Evolutionary conservation across 2,888 invertebrate genomes (phyloP).

Genomic region (Pristionchus japonicus): DNA sequence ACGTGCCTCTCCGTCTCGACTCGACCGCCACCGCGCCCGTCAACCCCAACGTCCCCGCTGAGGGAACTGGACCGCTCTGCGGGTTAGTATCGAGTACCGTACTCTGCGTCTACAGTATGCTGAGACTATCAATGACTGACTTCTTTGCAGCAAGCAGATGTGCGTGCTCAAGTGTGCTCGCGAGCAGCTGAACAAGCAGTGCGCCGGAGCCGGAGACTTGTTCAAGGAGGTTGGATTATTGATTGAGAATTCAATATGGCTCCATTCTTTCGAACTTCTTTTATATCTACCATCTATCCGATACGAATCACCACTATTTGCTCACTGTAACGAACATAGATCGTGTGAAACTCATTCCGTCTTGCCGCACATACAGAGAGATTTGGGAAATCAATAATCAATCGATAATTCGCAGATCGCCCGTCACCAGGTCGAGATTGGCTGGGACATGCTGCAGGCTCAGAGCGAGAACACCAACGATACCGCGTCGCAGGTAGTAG

Average conservation of each 20-base stretch:
- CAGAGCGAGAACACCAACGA: slow-evolving; percentile 48
- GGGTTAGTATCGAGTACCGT: background rate
- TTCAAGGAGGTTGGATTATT: slow-evolving; percentile 47
- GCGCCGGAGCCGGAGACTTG: slow-evolving; percentile 46
- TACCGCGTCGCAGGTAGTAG: slow-evolving; percentile 22
- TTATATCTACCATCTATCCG: too few relatives aligned
- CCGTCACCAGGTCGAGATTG: slow-evolving; percentile 44
- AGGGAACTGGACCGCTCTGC: slow-evolving; percentile 43
- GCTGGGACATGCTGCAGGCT: slow-evolving; percentile 38
- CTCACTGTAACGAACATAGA: too few relatives aligned
- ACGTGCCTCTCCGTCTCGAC: slow-evolving; percentile 41
- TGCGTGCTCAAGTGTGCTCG: slow-evolving; percentile 46
- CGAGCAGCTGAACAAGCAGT: slow-evolving; percentile 47
- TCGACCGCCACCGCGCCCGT: slow-evolving; percentile 45
- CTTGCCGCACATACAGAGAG: background rate
- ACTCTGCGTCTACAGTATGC: background rate
- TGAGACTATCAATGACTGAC: background rate
- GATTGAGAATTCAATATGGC: too few relatives aligned
- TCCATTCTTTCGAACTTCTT: too few relatives aligned
- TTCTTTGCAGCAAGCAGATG: slow-evolving; percentile 43
- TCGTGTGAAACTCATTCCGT: too few relatives aligned
- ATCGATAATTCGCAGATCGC: background rate
- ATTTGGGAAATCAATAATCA: background rate
- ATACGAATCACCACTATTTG: too few relatives aligned
- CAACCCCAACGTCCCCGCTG: slow-evolving; percentile 45